A percentile compares a stretch with the other conserved stretches of the same genome.
Conservation (phyloP, 2,888 invertebrate genomes). For the Caenorhabditis afra region DNA sequence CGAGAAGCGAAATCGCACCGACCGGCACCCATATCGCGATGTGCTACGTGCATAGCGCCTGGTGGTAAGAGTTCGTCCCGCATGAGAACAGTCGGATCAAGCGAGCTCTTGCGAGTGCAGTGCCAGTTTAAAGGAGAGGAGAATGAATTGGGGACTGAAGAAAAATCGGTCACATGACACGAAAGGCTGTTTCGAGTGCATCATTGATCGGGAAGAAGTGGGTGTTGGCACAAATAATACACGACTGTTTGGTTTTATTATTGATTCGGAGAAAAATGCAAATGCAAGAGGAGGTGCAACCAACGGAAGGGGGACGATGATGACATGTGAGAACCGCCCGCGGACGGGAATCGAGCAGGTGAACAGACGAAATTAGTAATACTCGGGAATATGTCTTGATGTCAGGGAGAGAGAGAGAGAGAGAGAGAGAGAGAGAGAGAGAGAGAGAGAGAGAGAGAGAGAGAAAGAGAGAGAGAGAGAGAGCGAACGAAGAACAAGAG, state of each 20-base stretch:
- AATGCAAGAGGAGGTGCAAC: background rate
- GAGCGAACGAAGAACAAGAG: background rate
- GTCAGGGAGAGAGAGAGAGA: no score
- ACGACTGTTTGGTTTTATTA: constrained; percentile 17
- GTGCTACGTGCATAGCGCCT: no score
- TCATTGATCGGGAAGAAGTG: background rate
- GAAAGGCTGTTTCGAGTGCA: constrained; percentile 16
- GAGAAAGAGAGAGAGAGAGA: background rate
- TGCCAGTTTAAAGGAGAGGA: no score
- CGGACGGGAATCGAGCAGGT: background rate
- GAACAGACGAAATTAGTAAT: no score
- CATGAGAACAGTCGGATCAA: no score
- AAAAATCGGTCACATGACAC: background rate
- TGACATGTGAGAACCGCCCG: background rate
- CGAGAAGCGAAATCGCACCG: constrained; percentile 3
- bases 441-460: background rate
- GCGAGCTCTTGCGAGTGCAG: background rate
- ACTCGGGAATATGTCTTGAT: no score
- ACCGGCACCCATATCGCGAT: background rate
- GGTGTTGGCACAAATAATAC: constrained; percentile 17
- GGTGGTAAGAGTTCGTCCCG: no score
- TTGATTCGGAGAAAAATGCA: background rate
- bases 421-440: background rate
- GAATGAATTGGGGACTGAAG: no score
- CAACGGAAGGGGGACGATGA: background rate